Percentiles rank a stretch among this genome's conserved stretches.
Evolutionary conservation across 1,140 invertebrate genomes (phyloP).

Genomic region (Papilio polyxenes): DNA sequence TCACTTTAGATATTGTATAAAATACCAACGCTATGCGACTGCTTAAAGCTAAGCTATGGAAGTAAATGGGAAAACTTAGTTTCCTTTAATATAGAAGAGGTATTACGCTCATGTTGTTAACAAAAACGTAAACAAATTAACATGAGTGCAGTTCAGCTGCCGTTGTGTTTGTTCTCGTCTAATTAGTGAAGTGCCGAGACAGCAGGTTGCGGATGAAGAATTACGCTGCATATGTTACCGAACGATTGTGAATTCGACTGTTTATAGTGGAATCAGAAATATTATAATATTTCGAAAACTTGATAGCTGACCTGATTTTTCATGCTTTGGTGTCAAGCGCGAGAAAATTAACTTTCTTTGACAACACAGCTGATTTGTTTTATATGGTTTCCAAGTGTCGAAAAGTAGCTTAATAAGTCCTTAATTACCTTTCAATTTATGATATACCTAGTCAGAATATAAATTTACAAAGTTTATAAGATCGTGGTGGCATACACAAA

Average conservation of each 20-base stretch:
- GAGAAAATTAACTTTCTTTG: no score
- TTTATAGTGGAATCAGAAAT: not conserved
- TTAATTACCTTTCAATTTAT: not conserved
- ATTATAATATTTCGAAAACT: not conserved
- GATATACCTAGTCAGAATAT: not conserved
- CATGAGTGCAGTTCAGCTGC: not conserved
- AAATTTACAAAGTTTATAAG: not conserved
- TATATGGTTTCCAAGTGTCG: no score
- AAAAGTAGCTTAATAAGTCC: no score
- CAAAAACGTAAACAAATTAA: not conserved
- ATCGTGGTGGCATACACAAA: not conserved
- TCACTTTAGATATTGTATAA: no score
- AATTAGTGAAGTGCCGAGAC: conserved; percentile 7
- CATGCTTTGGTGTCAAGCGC: no score
- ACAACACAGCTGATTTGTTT: no score
- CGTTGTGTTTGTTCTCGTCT: not conserved
- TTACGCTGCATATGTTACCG: not conserved
- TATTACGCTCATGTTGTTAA: not conserved
- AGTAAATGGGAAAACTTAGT: not conserved
- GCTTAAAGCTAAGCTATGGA: no score
- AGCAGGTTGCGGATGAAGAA: not conserved
- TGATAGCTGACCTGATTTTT: no score
- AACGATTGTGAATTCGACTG: not conserved
- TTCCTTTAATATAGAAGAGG: not conserved
- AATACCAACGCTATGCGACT: no score